These are phyloP conservation scores for Bombus consobrinus DNA, from an alignment of 1,140 invertebrate genomes.

Conservation along the genomic window DNA sequence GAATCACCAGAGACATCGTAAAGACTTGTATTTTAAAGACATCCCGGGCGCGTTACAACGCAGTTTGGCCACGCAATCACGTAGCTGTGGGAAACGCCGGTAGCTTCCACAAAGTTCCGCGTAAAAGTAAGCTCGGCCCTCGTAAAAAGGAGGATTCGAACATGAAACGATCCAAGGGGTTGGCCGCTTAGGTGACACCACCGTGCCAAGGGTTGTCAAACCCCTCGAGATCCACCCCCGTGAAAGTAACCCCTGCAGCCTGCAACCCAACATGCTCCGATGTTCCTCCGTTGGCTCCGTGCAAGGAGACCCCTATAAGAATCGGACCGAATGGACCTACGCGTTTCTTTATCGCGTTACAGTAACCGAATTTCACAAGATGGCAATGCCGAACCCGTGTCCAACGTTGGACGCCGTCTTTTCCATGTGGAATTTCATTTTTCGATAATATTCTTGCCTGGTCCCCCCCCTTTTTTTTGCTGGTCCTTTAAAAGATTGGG, in stretches of 20 bases:
- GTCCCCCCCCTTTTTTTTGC: neutral
- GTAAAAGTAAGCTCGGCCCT: conserved; percentile 67
- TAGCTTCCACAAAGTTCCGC: conserved; percentile 50
- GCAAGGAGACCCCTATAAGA: conserved; percentile 51
- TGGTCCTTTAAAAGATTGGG: no score
- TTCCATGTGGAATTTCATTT: conserved; percentile 8
- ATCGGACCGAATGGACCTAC: conserved; percentile 30
- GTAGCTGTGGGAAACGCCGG: conserved; percentile 48
- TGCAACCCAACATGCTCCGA: conserved; percentile 50
- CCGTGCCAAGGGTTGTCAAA: conserved; percentile 60
- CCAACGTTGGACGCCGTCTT: neutral
- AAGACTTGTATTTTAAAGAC: conserved; percentile 44
- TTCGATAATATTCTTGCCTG: neutral
- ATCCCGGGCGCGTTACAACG: neutral
- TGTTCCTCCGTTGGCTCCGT: conserved; percentile 12
- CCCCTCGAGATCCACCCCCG: conserved; percentile 59
- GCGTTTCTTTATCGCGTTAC: conserved; percentile 44
- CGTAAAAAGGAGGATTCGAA: conserved; percentile 68
- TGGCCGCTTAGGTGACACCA: conserved; percentile 67
- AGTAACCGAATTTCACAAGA: conserved; percentile 39
- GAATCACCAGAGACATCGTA: neutral
- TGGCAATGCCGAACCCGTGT: conserved; percentile 1
- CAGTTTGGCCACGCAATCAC: conserved; percentile 61
- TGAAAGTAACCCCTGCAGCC: conserved; percentile 60
- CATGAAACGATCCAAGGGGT: conserved; percentile 63